These are phyloP conservation scores for Oostethus manadensis DNA, from an alignment of 2,113 vertebrate species.

Conservation along the genomic window DNA sequence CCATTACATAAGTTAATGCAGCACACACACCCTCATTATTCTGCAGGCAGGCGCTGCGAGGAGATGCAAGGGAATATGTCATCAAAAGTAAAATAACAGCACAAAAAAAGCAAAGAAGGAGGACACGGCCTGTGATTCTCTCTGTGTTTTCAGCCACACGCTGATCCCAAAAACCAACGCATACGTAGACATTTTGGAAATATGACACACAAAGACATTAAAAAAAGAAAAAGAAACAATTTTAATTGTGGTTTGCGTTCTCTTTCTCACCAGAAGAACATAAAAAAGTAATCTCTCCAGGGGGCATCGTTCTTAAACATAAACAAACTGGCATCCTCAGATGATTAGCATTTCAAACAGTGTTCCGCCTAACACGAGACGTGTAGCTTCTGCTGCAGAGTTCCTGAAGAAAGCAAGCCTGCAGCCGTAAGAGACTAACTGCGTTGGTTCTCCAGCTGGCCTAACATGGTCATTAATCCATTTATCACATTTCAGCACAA, in stretches of 20 bases:
- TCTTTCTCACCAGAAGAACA: conserved; percentile 25
- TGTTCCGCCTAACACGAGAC: conserved; percentile 26
- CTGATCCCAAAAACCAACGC: conserved; percentile 18
- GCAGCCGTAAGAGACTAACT: conserved; percentile 17
- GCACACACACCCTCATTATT: conserved; percentile 65
- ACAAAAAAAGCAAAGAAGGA: conserved; percentile 9
- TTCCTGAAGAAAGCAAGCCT: conserved; percentile 21
- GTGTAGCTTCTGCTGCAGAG: conserved; percentile 38
- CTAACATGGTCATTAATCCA: conserved; percentile 1
- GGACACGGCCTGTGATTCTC: conserved; percentile 3
- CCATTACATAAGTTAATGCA: conserved; percentile 72
- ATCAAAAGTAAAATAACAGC: conserved; percentile 39
- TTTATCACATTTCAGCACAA: conserved; percentile 2
- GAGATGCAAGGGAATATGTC: conserved; percentile 54
- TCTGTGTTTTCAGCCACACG: conserved; percentile 8
- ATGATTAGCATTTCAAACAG: conserved; percentile 58
- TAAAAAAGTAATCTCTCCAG: conserved; percentile 15
- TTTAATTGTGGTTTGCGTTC: not conserved
- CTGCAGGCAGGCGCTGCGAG: conserved; percentile 34
- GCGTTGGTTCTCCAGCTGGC: conserved; percentile 11
- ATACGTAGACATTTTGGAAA: not conserved
- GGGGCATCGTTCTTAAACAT: conserved; percentile 38
- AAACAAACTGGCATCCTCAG: conserved; percentile 48
- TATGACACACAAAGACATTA: not conserved
- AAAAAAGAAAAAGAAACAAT: too few relatives aligned